These are phyloP conservation scores for Agrochola circellaris DNA, from an alignment of 2,888 invertebrate species.

Conservation along the genomic window DNA sequence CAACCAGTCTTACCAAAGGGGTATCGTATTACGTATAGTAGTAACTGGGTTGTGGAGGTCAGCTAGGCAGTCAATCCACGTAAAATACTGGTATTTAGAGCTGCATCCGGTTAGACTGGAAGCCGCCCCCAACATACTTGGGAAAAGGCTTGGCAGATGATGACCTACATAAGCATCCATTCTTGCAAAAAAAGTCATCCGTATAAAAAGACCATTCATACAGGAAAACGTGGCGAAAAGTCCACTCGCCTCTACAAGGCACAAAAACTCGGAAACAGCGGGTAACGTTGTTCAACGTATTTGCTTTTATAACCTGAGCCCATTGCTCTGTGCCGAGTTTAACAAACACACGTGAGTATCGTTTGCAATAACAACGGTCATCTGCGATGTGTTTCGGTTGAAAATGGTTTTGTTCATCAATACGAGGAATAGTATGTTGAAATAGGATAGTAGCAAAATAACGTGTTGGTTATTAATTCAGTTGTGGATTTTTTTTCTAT, in stretches of 20 bases:
- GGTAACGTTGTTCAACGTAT: conserved; percentile 3
- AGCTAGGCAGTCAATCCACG: no score
- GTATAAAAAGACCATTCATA: background rate
- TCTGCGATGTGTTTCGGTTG: background rate
- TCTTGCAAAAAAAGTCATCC: background rate
- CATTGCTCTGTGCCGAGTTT: background rate
- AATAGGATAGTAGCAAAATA: background rate
- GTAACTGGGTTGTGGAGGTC: no score
- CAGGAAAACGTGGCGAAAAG: conserved; percentile 15
- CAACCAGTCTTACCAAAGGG: no score
- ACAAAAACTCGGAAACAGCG: conserved; percentile 13
- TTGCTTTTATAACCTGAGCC: conserved; percentile 23
- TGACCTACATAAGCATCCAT: background rate
- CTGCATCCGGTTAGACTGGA: no score
- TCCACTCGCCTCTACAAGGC: background rate
- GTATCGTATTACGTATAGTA: no score
- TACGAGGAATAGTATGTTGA: background rate
- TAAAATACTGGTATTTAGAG: no score
- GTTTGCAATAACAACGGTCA: background rate
- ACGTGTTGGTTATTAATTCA: background rate
- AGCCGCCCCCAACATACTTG: no score
- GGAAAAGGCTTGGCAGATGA: no score
- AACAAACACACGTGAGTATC: background rate
- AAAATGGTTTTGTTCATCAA: background rate
- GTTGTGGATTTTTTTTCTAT: no score